A percentile compares a stretch with the other conserved stretches of the same genome.
Evolutionary conservation across 2,113 vertebrate species (phyloP).

Genomic region (Actenoides lindsayi): DNA sequence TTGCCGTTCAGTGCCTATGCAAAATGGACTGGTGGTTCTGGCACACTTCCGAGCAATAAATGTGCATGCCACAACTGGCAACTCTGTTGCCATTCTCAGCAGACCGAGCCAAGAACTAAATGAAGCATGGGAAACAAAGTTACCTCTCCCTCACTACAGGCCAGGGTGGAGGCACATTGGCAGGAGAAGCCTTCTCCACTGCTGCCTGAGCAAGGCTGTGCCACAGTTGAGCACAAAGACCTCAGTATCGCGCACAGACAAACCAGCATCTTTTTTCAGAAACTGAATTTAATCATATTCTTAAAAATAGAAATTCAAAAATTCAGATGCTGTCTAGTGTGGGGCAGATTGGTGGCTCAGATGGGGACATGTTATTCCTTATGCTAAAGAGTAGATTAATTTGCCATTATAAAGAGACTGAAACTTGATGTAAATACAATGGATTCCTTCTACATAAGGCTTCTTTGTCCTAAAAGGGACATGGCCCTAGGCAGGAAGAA

Average conservation of each 20-base stretch:
- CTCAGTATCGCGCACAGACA: background rate
- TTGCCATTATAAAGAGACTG: background rate
- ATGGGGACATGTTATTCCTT: background rate
- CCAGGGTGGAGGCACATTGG: background rate
- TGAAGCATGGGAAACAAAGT: slow-evolving; percentile 13
- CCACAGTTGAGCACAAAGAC: background rate
- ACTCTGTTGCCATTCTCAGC: background rate
- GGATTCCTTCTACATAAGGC: background rate
- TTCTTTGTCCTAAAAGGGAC: background rate
- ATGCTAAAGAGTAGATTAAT: background rate
- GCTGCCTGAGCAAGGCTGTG: background rate
- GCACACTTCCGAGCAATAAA: slow-evolving; percentile 36
- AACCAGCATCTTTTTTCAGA: background rate
- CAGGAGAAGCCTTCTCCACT: background rate
- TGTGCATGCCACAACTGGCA: slow-evolving; percentile 52
- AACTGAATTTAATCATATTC: background rate
- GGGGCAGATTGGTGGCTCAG: background rate
- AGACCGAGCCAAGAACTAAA: slow-evolving; percentile 28
- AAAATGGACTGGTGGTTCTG: slow-evolving; percentile 57
- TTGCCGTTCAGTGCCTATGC: background rate
- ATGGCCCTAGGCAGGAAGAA: background rate
- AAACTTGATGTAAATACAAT: background rate
- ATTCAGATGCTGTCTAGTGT: background rate
- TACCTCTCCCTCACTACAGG: background rate
- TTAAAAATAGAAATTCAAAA: background rate